A percentile compares a stretch with the other conserved stretches of the same genome.
Conservation (phyloP, 2,797 vertebrate genomes). For the Myotis pilosus region DNA sequence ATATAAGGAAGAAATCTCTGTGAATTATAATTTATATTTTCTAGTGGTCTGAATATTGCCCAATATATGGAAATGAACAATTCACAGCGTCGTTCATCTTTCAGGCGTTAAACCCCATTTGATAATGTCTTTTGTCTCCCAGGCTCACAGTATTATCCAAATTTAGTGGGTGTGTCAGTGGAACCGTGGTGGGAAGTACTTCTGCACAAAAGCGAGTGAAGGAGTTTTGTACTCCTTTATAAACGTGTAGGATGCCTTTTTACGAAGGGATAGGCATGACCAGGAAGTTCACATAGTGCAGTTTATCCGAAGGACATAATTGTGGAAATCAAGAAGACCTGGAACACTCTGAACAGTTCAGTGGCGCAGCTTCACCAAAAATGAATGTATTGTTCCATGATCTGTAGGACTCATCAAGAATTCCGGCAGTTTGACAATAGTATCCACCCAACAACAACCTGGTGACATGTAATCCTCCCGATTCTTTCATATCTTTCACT, state of each 20-base stretch:
- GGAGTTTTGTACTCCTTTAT: not conserved
- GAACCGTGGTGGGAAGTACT: not conserved
- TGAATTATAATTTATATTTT: constrained; percentile 45
- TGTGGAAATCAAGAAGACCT: not conserved
- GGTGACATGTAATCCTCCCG: not conserved
- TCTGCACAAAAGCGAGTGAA: not conserved
- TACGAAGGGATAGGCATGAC: not conserved
- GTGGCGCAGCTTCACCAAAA: not conserved
- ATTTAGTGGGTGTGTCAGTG: not conserved
- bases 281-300: not conserved
- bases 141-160: not conserved
- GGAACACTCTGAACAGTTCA: not conserved
- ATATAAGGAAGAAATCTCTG: not conserved
- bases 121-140: not conserved
- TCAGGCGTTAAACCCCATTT: not conserved
- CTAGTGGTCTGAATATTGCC: constrained; percentile 1
- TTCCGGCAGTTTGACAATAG: not conserved
- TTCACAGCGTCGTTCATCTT: not conserved
- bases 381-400: not conserved
- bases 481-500: not conserved
- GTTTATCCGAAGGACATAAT: not conserved
- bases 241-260: not conserved
- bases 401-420: not conserved
- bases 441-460: not conserved
- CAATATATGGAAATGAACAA: not conserved